phyloP scores from a whole-genome alignment of 2,888 invertebrate genomes.

The Lycophotia porphyrea region DNA sequence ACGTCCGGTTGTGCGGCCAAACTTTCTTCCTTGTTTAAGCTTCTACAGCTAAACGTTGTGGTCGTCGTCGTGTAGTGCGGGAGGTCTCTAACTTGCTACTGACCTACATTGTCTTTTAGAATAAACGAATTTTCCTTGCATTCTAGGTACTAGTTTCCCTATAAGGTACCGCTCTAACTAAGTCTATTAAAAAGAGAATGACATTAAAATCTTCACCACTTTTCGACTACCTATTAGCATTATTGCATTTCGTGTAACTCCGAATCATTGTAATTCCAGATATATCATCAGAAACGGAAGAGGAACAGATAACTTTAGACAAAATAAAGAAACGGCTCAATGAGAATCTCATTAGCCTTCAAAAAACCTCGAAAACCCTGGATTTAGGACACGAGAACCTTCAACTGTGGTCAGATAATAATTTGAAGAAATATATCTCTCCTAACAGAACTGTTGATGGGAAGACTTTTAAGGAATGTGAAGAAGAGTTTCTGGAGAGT shows the following conservation, averaged over 20 bases:
- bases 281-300: conserved; percentile 70
- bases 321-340: conserved; percentile 81
- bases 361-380: conserved; percentile 77
- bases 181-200: not conserved
- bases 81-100: no score
- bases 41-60: no score
- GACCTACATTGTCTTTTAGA: not conserved
- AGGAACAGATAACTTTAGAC: conserved; percentile 77
- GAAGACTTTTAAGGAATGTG: conserved; percentile 78
- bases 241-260: not conserved
- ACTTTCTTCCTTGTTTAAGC: no score
- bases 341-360: conserved; percentile 75
- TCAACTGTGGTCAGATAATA: conserved; percentile 77
- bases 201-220: not conserved
- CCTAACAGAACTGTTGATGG: conserved; percentile 75
- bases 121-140: not conserved
- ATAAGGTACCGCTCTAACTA: not conserved
- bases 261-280: conserved; percentile 69
- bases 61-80: no score
- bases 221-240: not conserved
- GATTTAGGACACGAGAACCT: conserved; percentile 77
- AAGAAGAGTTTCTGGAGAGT: conserved; percentile 73
- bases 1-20: no score
- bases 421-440: conserved; percentile 76
- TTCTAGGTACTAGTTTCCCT: not conserved